These are phyloP conservation scores for Episyrphus balteatus DNA, from an alignment of 1,140 invertebrate genomes.

Conservation along the genomic window DNA sequence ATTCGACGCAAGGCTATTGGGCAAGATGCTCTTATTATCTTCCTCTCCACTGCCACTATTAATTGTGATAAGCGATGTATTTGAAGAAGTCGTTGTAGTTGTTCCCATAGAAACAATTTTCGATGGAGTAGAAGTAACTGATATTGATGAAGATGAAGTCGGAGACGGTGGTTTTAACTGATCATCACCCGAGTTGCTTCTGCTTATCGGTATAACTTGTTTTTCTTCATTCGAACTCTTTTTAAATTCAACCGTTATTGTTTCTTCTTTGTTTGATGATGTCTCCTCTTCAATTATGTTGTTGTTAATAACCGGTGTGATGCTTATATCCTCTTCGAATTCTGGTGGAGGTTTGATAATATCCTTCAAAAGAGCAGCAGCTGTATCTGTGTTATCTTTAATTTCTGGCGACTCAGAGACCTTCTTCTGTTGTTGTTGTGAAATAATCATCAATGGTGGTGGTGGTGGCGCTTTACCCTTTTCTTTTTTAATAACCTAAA, in stretches of 20 bases:
- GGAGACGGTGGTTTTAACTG: slow-evolving; percentile 31
- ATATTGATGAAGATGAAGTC: not conserved
- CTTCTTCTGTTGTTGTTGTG: slow-evolving; percentile 3
- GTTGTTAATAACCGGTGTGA: too few relatives aligned
- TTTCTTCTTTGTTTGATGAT: too few relatives aligned
- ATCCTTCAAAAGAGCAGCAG: slow-evolving; percentile 1
- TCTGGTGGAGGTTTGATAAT: slow-evolving; percentile 4
- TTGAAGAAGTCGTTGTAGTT: slow-evolving; percentile 21
- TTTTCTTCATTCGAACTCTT: not conserved
- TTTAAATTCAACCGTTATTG: not conserved
- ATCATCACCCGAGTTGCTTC: slow-evolving; percentile 15
- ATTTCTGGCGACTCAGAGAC: slow-evolving; percentile 1
- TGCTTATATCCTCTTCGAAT: not conserved
- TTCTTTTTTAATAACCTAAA: slow-evolving; percentile 49
- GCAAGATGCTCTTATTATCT: slow-evolving; percentile 46
- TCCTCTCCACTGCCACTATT: slow-evolving; percentile 27
- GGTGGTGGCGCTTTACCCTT: slow-evolving; percentile 61
- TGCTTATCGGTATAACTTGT: slow-evolving; percentile 5
- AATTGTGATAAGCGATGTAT: slow-evolving; percentile 31
- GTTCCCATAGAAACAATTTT: slow-evolving; percentile 25
- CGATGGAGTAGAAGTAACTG: not conserved
- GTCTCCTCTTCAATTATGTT: too few relatives aligned
- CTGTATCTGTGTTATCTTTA: slow-evolving; percentile 1
- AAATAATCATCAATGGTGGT: slow-evolving; percentile 29
- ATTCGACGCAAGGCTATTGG: slow-evolving; percentile 58